Evolutionary conservation across 2,797 vertebrate species (phyloP).

Genomic region (Bradypus variegatus): DNA sequence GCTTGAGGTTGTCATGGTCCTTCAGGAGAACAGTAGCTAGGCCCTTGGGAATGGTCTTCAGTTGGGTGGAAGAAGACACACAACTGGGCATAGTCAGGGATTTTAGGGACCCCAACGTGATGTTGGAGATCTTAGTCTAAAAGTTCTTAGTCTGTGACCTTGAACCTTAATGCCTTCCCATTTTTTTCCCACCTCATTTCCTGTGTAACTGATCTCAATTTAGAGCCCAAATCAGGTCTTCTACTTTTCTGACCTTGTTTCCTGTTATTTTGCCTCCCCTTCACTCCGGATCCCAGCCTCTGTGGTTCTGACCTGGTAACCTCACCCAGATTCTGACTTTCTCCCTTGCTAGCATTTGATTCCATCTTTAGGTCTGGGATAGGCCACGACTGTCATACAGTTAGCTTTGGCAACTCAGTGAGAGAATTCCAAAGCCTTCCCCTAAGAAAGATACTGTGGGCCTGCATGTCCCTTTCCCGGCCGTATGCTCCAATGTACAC

Average conservation of each 20-base stretch:
- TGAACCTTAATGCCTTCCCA: background rate
- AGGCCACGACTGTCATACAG: background rate
- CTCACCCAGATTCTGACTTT: slow-evolving; percentile 31
- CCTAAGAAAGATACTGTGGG: background rate
- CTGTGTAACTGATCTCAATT: slow-evolving; percentile 45
- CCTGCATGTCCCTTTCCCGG: background rate
- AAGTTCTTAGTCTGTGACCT: background rate
- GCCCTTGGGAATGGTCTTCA: accelerated
- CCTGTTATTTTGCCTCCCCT: slow-evolving; percentile 56
- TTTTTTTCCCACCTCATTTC: slow-evolving; percentile 44
- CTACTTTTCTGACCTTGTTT: slow-evolving; percentile 49
- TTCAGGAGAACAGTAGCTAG: background rate
- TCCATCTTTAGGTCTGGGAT: background rate
- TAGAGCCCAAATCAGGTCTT: slow-evolving; percentile 40
- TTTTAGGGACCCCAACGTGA: background rate
- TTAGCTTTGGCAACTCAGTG: background rate
- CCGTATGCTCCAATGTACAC: background rate
- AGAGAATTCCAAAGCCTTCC: background rate
- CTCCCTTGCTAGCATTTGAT: slow-evolving; percentile 25
- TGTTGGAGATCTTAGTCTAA: background rate
- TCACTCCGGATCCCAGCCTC: slow-evolving; percentile 43
- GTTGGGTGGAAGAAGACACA: background rate
- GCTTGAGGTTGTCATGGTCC: too few relatives aligned
- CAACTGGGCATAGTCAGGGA: accelerated
- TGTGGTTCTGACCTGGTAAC: slow-evolving; percentile 40